Conservation (phyloP, 1,140 invertebrate genomes). For the Drosophila tsacasi region DNA sequence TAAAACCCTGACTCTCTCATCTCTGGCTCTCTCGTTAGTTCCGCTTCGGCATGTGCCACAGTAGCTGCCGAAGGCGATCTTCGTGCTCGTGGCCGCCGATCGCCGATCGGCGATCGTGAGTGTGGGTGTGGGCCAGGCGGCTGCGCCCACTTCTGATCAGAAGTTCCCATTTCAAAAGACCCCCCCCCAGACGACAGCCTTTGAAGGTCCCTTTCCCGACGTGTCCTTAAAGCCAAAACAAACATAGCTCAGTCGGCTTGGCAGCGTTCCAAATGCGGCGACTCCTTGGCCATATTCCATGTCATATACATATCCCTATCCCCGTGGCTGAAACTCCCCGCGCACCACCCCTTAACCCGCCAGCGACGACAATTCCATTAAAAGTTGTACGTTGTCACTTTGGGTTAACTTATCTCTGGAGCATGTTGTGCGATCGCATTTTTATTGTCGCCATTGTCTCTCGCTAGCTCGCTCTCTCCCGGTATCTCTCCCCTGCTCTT, state of each 20-base stretch:
- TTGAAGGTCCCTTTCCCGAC: constrained; percentile 36
- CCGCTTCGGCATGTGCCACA: constrained; percentile 80
- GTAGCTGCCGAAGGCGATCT: constrained; percentile 75
- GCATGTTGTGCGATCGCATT: constrained; percentile 84
- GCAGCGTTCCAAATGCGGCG: constrained; percentile 34
- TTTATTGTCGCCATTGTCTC: constrained; percentile 84
- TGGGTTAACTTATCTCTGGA: constrained; percentile 81
- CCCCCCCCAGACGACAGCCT: constrained; percentile 11
- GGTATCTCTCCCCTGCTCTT: constrained; percentile 21
- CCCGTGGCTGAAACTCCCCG: background rate
- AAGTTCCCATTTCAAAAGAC: constrained; percentile 6
- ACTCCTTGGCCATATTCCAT: constrained; percentile 13
- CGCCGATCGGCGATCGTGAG: constrained; percentile 48
- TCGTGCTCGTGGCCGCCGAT: constrained; percentile 29
- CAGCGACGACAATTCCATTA: constrained; percentile 81
- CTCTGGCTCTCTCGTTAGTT: constrained; percentile 47
- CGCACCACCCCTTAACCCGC: constrained; percentile 14
- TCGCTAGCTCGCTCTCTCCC: constrained; percentile 16
- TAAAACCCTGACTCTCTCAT: constrained; percentile 1
- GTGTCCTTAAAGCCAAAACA: constrained; percentile 35
- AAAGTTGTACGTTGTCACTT: constrained; percentile 84
- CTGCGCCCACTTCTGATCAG: constrained; percentile 26
- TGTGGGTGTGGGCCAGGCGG: constrained; percentile 45
- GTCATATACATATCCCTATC: constrained; percentile 22
- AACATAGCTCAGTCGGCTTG: constrained; percentile 31